Base-by-base conservation (phyloP, 2,113 vertebrate species). In the Tupaia chinensis region DNA sequence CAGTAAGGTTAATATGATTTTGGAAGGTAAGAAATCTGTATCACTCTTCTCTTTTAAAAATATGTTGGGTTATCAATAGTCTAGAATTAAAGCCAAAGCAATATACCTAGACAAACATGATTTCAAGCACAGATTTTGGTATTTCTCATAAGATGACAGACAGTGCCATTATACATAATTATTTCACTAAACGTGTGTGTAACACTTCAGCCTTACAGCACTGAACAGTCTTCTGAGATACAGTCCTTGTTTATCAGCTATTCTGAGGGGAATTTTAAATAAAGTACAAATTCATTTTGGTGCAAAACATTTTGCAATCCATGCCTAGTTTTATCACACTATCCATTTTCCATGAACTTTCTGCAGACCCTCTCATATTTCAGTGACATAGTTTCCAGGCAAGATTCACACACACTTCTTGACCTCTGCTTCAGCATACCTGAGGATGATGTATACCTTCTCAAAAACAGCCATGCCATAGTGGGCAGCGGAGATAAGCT, bases 71-170 rank as follows among this genome's bases (percentile, higher is more conserved):
- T 96, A 87, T n/a, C 29, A 93, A 76, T 56, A 82, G 58, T 73
- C 29, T 77, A 34, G n/a, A 80, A 94, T 94, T 78, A 91, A 95
- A 95, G 91, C 32, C 65, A 95, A 95, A 84, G 53, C 70, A 84
- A 77, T 27, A 84, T 19, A 78, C 10, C 56, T 44, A 74, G 56
- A 84, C 17, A 70, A n/a, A 61, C 20, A 92, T 4, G 72, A n/a
- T 27, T n/a, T 65, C 7, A 84, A 89, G 22, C 29, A 92, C 17
- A 65, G 2, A 63, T 16, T 81, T 34, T 80, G 20, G 17, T 82
- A 65, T 78, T 80, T 92, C 82, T 94, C 60, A 87, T 15, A 61
- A 90, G 81, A 68, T 85, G 19, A 85, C 53, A 92, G 32, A 73
- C 7, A 89, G 25, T 9, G 74, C 54, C 34, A 66, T 69, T 27